Evolutionary conservation across 1,140 invertebrate genomes (phyloP), one percentile per base, ranked within the genome.

Genomic region (Dendrolimus punctatus): DNA sequence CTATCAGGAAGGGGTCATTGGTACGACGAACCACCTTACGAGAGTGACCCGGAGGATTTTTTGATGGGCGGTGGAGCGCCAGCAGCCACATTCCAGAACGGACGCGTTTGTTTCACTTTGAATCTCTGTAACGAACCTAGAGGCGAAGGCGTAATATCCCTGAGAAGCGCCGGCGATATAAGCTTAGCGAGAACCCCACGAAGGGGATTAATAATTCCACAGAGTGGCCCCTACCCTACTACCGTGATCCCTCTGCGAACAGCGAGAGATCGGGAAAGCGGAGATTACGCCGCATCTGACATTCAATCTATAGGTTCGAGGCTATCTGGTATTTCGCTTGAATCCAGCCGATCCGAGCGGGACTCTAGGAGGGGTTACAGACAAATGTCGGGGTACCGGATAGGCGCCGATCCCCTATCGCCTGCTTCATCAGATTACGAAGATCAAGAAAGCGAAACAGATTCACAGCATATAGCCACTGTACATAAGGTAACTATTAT

Each of bases 21-120:
- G 94, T 96, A 96, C 73, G 95, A 96, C 71, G 95, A 96, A 85
- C 95, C 95, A 10, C 94, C 95, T 5, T 96, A 95, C 68, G 95
- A 96, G 76, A 95, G 93, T 61, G 95, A 96, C 76, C 94, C 94
- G 1, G 94, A 96, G 77, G 95, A 95, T 76, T 95, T 95, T 76
- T 89, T 96, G 10, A 95, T 95, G 93, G 92, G 93, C 45, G 91
- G 91, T 6, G 90, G 90, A 64, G 83, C 90, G 73, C 93, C 91
- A 54, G 92, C 92, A 5, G 92, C 93, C 2, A 92, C 91, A 36
- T 93, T 94, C 65, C 92, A 93, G 82, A 90, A 90, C 71, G 90
- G 88, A 41, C 91, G 93, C 66, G 93, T 94, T 46, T 94, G 93
- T 73, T 95, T 94, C 77, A 94, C 93, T 5, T 82, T 93, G 51